Evolutionary conservation across 1,140 invertebrate species (phyloP).

Genomic region (Drosophila cardini): DNA sequence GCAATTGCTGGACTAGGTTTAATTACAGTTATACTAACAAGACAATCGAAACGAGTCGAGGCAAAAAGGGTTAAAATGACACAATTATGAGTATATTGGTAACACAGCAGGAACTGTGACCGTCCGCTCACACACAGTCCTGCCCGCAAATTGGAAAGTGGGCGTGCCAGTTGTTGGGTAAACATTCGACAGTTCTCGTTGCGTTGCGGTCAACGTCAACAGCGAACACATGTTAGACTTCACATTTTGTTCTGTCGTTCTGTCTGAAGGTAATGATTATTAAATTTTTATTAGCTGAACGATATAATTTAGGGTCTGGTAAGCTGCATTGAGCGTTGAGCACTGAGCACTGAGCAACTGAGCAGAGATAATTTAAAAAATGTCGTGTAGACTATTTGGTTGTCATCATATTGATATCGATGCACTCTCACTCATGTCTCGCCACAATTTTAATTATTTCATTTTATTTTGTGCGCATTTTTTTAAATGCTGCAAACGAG

Average conservation of each 20-base stretch:
- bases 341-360: too few species aligned
- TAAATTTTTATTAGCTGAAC: slow-evolving; percentile 68
- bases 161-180: slow-evolving; percentile 76
- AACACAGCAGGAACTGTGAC: slow-evolving; percentile 12
- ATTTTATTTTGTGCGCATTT: slow-evolving; percentile 72
- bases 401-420: slow-evolving; percentile 47
- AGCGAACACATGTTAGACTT: slow-evolving; percentile 75
- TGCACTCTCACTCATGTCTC: slow-evolving; percentile 24
- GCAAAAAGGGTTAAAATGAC: slow-evolving; percentile 69
- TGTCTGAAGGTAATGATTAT: slow-evolving; percentile 60
- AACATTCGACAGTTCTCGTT: slow-evolving; percentile 73
- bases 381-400: slow-evolving; percentile 38
- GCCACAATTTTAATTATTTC: slow-evolving; percentile 65
- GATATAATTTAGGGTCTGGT: slow-evolving; percentile 53
- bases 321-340: too few species aligned
- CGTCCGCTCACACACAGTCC: slow-evolving; percentile 19
- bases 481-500: slow-evolving; percentile 57
- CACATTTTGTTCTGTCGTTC: slow-evolving; percentile 42
- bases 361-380: slow-evolving; percentile 31
- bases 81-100: slow-evolving; percentile 56
- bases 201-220: slow-evolving; percentile 70
- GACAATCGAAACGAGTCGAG: slow-evolving; percentile 11
- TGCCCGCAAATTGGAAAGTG: slow-evolving; percentile 58
- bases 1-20: slow-evolving; percentile 64
- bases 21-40: slow-evolving; percentile 58